These are phyloP conservation scores for Ifrita kowaldi DNA, from an alignment of 2,113 vertebrate species.

Conservation along the genomic window DNA sequence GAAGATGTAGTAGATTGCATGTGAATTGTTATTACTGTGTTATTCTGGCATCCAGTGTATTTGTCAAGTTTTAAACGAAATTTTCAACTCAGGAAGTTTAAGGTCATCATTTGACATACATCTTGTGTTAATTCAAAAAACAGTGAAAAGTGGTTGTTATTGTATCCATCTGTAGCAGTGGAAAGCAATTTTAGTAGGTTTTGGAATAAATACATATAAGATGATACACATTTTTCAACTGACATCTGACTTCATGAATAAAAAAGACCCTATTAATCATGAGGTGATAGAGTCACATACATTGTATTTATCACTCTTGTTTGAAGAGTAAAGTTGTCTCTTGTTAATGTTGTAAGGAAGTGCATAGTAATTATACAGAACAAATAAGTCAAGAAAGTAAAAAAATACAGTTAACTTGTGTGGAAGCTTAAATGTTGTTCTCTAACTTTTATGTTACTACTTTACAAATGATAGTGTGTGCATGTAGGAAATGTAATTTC, in stretches of 20 bases:
- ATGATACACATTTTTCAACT: slow-evolving; percentile 69
- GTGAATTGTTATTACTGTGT: background rate
- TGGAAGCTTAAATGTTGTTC: background rate
- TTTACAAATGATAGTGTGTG: background rate
- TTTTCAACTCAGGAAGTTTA: slow-evolving; percentile 42
- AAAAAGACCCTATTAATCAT: slow-evolving; percentile 67
- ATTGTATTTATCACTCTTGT: slow-evolving; percentile 57
- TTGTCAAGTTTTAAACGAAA: slow-evolving; percentile 62
- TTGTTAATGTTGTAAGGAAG: slow-evolving; percentile 38
- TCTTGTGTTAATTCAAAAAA: slow-evolving; percentile 64
- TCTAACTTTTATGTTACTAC: background rate
- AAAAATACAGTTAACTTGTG: background rate
- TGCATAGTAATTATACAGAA: slow-evolving; percentile 11
- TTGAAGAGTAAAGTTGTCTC: slow-evolving; percentile 36
- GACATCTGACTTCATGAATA: slow-evolving; percentile 72
- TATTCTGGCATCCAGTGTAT: slow-evolving; percentile 19
- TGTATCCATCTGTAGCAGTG: slow-evolving; percentile 52
- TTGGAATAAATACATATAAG: slow-evolving; percentile 69
- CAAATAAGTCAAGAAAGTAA: background rate
- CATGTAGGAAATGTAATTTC: background rate
- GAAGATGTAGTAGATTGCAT: background rate
- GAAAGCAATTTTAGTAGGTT: slow-evolving; percentile 51
- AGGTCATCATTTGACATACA: slow-evolving; percentile 62
- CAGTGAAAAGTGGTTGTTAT: slow-evolving; percentile 56
- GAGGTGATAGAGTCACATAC: slow-evolving; percentile 27